Conservation (phyloP, 2,888 invertebrate genomes). For the Dorcus parallelipipedus region DNA sequence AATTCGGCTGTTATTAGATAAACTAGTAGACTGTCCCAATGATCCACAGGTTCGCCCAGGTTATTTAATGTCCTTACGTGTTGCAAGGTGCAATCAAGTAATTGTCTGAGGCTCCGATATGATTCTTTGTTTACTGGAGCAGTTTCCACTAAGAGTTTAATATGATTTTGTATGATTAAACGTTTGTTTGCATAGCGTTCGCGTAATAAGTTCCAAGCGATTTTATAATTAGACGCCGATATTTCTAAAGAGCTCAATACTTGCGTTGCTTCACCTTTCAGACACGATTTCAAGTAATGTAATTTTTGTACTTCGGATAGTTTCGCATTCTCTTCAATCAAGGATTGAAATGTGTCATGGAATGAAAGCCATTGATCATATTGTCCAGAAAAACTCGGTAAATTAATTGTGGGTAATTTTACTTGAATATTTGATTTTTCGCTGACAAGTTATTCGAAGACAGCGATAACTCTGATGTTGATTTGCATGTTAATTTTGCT, state of each 20-base stretch:
- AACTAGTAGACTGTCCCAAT: conserved; percentile 28
- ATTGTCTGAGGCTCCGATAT: conserved; percentile 15
- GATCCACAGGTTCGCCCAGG: conserved; percentile 21
- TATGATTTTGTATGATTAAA: conserved; percentile 25
- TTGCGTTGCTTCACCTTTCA: conserved; percentile 19
- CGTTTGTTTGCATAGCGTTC: conserved; percentile 26
- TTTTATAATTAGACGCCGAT: conserved; percentile 11
- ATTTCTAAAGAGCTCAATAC: conserved; percentile 16
- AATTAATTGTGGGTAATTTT: conserved; percentile 12
- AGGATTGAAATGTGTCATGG: conserved; percentile 12
- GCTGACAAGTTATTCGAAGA: too few relatives aligned
- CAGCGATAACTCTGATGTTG: too few relatives aligned
- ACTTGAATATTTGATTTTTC: not conserved
- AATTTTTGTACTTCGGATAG: conserved; percentile 19
- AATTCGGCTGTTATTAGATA: conserved; percentile 25
- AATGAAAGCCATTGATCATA: conserved; percentile 16
- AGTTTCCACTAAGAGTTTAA: conserved; percentile 23
- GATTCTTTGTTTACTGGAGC: conserved; percentile 16
- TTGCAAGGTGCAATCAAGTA: conserved; percentile 24
- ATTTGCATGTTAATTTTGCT: too few relatives aligned
- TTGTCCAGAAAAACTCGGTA: conserved; percentile 13
- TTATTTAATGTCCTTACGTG: conserved; percentile 26
- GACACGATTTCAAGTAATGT: conserved; percentile 19
- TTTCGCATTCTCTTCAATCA: conserved; percentile 11
- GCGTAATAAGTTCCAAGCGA: conserved; percentile 17